These are phyloP conservation scores for Perizoma affinitatum DNA, from an alignment of 2,888 invertebrate species.

Conservation along the genomic window DNA sequence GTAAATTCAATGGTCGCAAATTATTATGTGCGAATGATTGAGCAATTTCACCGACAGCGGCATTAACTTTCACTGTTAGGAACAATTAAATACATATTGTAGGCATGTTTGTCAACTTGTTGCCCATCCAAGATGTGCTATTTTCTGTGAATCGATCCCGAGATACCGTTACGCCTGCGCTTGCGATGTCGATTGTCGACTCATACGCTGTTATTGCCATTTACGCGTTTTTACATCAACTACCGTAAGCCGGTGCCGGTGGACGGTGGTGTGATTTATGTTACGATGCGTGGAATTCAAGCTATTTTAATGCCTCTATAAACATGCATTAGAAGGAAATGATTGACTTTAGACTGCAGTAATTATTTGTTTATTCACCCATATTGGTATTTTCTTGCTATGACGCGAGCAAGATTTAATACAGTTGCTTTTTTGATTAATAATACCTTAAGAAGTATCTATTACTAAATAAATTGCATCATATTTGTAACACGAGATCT, in stretches of 20 bases:
- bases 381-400: background rate
- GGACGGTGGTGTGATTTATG: conserved; percentile 34
- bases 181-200: conserved; percentile 15
- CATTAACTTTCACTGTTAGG: conserved; percentile 10
- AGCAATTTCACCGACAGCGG: conserved; percentile 13
- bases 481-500: too few relatives aligned
- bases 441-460: too few relatives aligned
- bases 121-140: conserved; percentile 21
- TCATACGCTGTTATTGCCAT: conserved; percentile 37
- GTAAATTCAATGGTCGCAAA: conserved; percentile 25
- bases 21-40: conserved; percentile 25
- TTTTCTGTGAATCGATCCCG: conserved; percentile 35
- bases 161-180: conserved; percentile 35
- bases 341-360: conserved; percentile 1
- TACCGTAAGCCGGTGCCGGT: conserved; percentile 35
- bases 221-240: conserved; percentile 36
- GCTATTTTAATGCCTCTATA: conserved; percentile 30
- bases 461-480: too few relatives aligned
- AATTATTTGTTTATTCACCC: conserved; percentile 3
- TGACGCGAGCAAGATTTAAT: background rate
- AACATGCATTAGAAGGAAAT: conserved; percentile 28
- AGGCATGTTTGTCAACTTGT: conserved; percentile 9
- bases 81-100: conserved; percentile 10
- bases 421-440: too few relatives aligned
- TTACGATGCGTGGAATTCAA: conserved; percentile 30